phyloP scores from a whole-genome alignment of 2,113 vertebrate genomes.

The Myiozetetes cayanensis region DNA sequence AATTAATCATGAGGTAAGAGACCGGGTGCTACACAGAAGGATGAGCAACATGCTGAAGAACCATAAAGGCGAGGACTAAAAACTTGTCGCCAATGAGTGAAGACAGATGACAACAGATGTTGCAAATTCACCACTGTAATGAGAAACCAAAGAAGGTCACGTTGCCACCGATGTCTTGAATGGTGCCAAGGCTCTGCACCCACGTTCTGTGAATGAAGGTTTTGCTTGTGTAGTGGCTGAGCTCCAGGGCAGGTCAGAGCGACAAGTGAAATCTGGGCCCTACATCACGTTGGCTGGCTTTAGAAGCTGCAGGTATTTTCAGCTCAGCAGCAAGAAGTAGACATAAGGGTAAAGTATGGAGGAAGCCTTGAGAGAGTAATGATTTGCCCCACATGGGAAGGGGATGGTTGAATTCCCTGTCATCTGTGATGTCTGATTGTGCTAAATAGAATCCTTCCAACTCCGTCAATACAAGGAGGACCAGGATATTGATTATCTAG shows the following conservation, averaged over 20 bases:
- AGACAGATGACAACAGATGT: background rate
- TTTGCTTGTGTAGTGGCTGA: background rate
- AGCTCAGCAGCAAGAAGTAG: background rate
- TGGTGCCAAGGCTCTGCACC: background rate
- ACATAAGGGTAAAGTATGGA: background rate
- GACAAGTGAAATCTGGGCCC: background rate
- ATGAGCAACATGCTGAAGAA: background rate
- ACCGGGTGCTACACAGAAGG: accelerated
- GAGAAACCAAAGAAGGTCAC: background rate
- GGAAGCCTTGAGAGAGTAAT: background rate
- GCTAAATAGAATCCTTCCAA: background rate
- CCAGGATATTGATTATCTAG: background rate
- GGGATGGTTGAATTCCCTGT: background rate
- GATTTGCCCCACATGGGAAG: background rate
- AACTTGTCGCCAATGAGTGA: accelerated
- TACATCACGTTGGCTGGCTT: background rate
- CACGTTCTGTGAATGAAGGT: background rate
- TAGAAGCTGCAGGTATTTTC: background rate
- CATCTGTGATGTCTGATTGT: background rate
- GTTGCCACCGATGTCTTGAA: background rate
- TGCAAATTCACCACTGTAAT: background rate
- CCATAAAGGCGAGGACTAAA: background rate
- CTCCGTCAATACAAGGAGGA: background rate
- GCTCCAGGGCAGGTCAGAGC: background rate
- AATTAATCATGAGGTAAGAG: background rate